Evolutionary conservation across 2,113 vertebrate species (phyloP).

Genomic region (Alosa alosa): DNA sequence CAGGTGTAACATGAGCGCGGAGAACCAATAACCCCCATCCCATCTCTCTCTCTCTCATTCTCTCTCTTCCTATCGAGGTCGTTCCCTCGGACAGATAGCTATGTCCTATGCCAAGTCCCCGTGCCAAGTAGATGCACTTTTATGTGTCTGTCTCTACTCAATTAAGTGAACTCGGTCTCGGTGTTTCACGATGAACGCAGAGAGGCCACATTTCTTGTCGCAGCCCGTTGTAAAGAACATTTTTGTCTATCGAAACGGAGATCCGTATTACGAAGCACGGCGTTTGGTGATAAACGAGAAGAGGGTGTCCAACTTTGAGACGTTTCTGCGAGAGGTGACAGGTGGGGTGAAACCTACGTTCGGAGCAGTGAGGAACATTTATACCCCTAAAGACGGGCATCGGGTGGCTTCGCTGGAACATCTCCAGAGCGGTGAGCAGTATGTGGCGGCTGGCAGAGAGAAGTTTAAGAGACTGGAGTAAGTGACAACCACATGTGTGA

Average conservation of each 20-base stretch:
- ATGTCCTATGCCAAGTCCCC: not conserved
- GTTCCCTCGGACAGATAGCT: not conserved
- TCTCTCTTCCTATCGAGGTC: not conserved
- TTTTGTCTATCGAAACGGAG: conserved; percentile 89
- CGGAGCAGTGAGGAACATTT: conserved; percentile 91
- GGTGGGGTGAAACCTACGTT: conserved; percentile 86
- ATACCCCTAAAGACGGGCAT: conserved; percentile 86
- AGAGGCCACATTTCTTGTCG: conserved; percentile 76
- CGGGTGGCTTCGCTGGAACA: conserved; percentile 82
- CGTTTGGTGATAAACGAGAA: conserved; percentile 88
- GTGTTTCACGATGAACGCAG: conserved; percentile 58
- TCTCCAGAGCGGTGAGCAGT: conserved; percentile 87
- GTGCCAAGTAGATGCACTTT: not conserved
- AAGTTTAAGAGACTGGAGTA: conserved; percentile 94
- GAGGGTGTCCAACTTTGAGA: conserved; percentile 86
- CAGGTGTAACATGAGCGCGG: conserved; percentile 6
- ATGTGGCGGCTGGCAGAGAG: conserved; percentile 91
- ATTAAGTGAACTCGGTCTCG: not conserved
- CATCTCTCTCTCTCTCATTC: not conserved
- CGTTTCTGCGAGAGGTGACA: conserved; percentile 88
- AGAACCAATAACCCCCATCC: not conserved
- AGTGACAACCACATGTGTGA: conserved; percentile 57
- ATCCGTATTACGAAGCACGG: conserved; percentile 87
- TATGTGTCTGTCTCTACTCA: not conserved
- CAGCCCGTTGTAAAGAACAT: conserved; percentile 92